Evolutionary conservation across 2,888 invertebrate species (phyloP), one percentile per base, ranked within the genome.

Genomic region (Eupithecia insigniata): DNA sequence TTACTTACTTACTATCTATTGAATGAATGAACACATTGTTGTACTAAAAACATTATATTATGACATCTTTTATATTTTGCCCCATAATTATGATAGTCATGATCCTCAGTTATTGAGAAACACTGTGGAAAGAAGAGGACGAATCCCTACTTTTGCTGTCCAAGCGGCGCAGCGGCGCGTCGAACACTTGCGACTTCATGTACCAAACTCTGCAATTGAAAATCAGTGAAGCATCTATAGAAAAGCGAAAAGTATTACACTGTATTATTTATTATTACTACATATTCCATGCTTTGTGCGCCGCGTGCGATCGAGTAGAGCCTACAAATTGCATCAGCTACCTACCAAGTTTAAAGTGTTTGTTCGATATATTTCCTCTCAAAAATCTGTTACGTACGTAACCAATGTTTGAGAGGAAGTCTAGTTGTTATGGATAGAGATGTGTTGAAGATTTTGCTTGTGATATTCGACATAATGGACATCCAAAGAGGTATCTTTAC

Each of bases 171-270:
- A n/a, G n/a, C 55, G 26, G 55, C 55, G 22, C 26, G 55, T 55
- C 26, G 14, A 55, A 26, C 32, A 66, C 36, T 62, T 28, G 32
- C 18, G n/a, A 36, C 61, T 26, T 39, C 55, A 62, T 74, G 32
- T 51, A 26, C 8, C 14, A 43, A 51, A 55, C 55, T 10, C 51
- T 26, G 22, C 39, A 72, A 72, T 73, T 86, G 88, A 87, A 89
- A 91, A 92, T 93, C 92, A 89, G 86, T 89, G 36, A 84, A 79
- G 85, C 85, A 86, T 85, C 36, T 36, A 36, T 34, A 2, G 64
- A 36, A 22, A 55, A 14, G 55, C 22, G 36, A 36, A 64, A 64
- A 64, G 26, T 36, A 36, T 22, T 64, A 36, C 22, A 36, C 62
- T 34, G 12, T 18, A 30, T 22, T 64, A 36, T 36, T 36, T 34